Percentiles rank a stretch among this genome's conserved stretches.
phyloP scores from a whole-genome alignment of 1,140 invertebrate genomes.

The Habropoda laboriosa region DNA sequence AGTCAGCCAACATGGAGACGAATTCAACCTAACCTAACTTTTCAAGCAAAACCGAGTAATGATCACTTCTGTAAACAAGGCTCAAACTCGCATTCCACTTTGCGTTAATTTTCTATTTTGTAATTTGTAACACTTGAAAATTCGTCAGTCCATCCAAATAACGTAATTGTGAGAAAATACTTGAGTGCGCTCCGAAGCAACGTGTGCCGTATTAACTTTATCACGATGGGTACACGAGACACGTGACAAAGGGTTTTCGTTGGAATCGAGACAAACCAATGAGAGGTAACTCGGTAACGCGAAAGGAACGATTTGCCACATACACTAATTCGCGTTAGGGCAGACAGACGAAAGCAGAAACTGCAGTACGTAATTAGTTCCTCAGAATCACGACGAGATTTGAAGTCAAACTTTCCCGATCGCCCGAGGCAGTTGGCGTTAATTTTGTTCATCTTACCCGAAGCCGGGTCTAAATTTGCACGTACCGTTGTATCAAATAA shows the following conservation, averaged over 20 bases:
- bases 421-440: constrained; percentile 52
- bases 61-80: too few species aligned
- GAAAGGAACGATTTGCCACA: constrained; percentile 17
- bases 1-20: too few species aligned
- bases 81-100: too few species aligned
- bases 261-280: not conserved
- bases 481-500: constrained; percentile 38
- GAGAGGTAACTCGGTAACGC: constrained; percentile 12
- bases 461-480: constrained; percentile 40
- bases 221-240: not conserved
- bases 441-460: constrained; percentile 52
- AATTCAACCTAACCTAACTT: too few species aligned
- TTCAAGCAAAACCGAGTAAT: too few species aligned
- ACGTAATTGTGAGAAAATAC: not conserved
- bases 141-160: too few species aligned
- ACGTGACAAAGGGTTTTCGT: constrained; percentile 12
- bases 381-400: constrained; percentile 51
- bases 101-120: too few species aligned
- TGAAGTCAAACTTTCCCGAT: constrained; percentile 62
- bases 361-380: constrained; percentile 55
- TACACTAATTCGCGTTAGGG: constrained; percentile 23
- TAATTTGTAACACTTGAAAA: too few species aligned
- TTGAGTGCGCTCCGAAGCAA: not conserved
- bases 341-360: constrained; percentile 34
- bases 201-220: not conserved